Evolutionary conservation across 1,140 invertebrate species (phyloP), one percentile per base, ranked within the genome.

Genomic region (Pogonus chalceus): DNA sequence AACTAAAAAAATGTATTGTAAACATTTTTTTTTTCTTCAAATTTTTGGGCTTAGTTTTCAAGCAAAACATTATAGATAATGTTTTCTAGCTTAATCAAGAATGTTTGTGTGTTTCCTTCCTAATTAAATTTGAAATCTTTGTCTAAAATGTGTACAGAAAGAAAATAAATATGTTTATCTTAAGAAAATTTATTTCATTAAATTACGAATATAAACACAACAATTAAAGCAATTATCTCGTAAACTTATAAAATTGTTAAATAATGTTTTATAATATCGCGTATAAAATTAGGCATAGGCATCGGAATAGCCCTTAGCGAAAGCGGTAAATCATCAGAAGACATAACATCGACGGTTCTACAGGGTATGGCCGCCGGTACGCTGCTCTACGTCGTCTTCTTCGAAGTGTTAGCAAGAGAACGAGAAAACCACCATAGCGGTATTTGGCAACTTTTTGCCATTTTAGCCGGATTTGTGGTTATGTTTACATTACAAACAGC

Each of bases 371-470:
- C 90, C 0, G 87, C 87, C 37, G 90, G 90, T 18, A 93, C 90
- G 0, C 74, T 94, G 10, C 76, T 93, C 0, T 93, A 92, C 65
- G 89, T 94, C 26, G 88, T 92, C 1, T 93, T 93, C 77, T 92
- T 93, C 66, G 90, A 93, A 72, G 88, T 94, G 22, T 76, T 92
- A 48, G 86, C 87, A 31, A 76, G 85, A 52, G 87, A 90, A 63
- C 75, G 84, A 35, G 79, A 81, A 20, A 82, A 81, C 61, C 71
- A 74, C 10, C 79, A 80, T 52, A 76, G 74, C 39, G 87, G 88
- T 2, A 69, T 90, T 20, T 64, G 82, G 1, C 85, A 89, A 62
- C 76, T 87, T 53, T 52, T 81, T 2, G 79, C 84, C 1, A 82
- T 90, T 22, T 65, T 90, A 23, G 61, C 82, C 24, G 88, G 88